These are phyloP conservation scores for Enteromius argenteus DNA, from an alignment of 2,797 vertebrate genomes.

Conservation along the genomic window DNA sequence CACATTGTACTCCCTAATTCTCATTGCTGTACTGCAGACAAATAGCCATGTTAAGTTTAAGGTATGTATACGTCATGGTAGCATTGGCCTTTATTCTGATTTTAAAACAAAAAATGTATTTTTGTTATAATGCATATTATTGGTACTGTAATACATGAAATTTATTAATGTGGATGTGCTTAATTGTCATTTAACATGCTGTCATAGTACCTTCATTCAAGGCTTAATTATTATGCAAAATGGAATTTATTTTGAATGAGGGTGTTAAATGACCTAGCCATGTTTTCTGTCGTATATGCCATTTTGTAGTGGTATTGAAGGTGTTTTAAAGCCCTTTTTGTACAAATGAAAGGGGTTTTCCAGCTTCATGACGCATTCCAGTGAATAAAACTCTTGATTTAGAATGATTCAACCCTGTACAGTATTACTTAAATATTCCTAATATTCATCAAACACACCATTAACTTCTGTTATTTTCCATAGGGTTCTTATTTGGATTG, in stretches of 20 bases:
- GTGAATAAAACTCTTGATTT: background rate
- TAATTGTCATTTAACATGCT: background rate
- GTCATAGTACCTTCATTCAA: background rate
- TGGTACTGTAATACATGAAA: background rate
- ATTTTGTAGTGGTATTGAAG: background rate
- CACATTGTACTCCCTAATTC: background rate
- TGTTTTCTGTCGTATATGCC: background rate
- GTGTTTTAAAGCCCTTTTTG: background rate
- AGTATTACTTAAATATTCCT: constrained; percentile 2
- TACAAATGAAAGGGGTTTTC: background rate
- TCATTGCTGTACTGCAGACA: background rate
- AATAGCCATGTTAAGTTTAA: background rate
- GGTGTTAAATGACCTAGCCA: background rate
- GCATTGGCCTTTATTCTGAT: background rate
- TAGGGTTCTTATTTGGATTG: background rate
- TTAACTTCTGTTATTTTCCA: background rate
- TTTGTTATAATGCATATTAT: background rate
- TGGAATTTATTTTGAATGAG: background rate
- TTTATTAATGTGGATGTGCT: background rate
- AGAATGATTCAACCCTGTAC: background rate
- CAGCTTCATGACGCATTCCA: constrained; percentile 17
- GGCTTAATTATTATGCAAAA: background rate
- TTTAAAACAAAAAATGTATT: background rate
- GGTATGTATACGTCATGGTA: background rate
- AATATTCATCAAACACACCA: background rate